A percentile compares a stretch with the other conserved stretches of the same genome.
Conservation (phyloP, 2,113 vertebrate species). For the Ochotona curzoniae region DNA sequence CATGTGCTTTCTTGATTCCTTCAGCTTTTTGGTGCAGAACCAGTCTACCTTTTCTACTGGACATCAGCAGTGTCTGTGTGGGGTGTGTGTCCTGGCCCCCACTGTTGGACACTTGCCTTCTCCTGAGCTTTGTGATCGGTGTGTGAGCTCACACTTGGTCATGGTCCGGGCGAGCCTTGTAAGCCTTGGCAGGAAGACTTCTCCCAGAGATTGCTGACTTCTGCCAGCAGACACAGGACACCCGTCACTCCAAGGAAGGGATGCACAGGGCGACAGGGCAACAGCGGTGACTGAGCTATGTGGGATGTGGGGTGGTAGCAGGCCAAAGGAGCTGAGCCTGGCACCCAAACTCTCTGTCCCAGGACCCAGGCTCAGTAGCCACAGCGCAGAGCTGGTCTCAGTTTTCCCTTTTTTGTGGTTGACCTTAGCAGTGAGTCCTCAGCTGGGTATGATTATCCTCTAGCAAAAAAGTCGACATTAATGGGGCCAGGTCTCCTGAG, state of each 20-base stretch:
- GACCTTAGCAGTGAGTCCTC: not conserved
- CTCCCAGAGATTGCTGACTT: not conserved
- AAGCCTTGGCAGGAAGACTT: not conserved
- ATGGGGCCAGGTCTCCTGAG: too few relatives aligned
- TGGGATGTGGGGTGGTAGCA: not conserved
- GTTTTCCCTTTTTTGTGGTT: not conserved
- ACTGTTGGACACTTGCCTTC: not conserved
- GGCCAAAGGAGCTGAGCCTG: not conserved
- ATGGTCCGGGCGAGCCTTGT: not conserved
- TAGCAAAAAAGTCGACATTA: not conserved
- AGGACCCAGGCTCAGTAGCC: not conserved
- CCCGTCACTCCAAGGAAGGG: not conserved
- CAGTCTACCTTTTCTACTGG: not conserved
- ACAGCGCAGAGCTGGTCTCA: not conserved
- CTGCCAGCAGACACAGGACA: not conserved
- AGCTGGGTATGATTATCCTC: not conserved
- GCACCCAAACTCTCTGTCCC: not conserved
- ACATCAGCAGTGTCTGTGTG: not conserved
- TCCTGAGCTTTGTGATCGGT: not conserved
- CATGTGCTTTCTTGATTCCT: not conserved
- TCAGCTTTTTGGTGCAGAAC: not conserved
- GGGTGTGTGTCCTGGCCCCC: not conserved
- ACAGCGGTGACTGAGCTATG: not conserved
- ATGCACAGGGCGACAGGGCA: too few relatives aligned
- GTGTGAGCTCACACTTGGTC: not conserved